Percentiles rank a stretch among this genome's conserved stretches.
Conservation (phyloP, 1,140 invertebrate genomes). For the Polyergus mexicanus region DNA sequence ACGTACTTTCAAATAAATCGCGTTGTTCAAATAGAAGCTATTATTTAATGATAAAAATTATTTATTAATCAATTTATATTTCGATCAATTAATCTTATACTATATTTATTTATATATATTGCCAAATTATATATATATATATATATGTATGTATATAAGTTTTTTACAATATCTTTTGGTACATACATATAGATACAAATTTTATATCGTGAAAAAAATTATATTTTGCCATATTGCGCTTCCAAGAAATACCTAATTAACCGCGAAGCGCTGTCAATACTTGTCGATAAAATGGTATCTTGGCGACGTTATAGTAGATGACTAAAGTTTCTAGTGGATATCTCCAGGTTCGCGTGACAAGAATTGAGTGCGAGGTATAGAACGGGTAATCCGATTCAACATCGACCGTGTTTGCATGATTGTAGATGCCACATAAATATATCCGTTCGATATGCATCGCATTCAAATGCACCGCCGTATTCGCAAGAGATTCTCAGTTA, state of each 20-base stretch:
- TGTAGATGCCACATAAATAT: slow-evolving; percentile 49
- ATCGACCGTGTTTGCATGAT: slow-evolving; percentile 50
- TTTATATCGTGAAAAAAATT: slow-evolving; percentile 1
- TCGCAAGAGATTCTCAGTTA: slow-evolving; percentile 18
- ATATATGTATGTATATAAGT: background rate
- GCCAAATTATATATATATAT: background rate
- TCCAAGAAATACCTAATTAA: slow-evolving; percentile 46
- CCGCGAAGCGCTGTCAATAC: slow-evolving; percentile 38
- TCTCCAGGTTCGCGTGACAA: slow-evolving; percentile 40
- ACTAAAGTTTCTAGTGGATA: slow-evolving; percentile 43
- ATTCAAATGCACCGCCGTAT: slow-evolving; percentile 29
- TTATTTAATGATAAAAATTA: background rate
- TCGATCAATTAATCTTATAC: slow-evolving; percentile 1
- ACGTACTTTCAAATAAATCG: background rate
- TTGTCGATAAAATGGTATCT: slow-evolving; percentile 1
- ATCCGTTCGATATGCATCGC: slow-evolving; percentile 26
- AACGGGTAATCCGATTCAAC: slow-evolving; percentile 37
- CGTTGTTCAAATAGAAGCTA: background rate
- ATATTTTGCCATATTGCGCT: background rate
- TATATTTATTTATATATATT: background rate
- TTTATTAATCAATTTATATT: background rate
- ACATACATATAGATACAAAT: background rate
- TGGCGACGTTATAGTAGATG: slow-evolving; percentile 32
- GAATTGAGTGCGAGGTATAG: slow-evolving; percentile 33
- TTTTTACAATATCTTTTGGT: background rate